Conservation (phyloP, 2,797 vertebrate species). For the Limosa lapponica region DNA sequence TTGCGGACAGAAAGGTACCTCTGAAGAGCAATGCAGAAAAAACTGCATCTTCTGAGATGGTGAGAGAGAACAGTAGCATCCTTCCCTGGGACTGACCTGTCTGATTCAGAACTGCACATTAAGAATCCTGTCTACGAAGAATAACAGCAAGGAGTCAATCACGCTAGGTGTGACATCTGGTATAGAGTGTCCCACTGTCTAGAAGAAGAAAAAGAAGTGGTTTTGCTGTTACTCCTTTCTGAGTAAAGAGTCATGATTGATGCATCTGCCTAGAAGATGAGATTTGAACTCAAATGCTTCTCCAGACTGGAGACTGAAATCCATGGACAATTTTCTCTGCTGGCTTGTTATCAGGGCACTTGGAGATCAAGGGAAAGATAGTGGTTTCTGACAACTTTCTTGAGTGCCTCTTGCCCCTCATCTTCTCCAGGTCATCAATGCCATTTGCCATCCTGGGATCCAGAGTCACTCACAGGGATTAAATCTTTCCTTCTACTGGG, state of each 20-base stretch:
- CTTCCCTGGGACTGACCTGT: background rate
- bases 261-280: background rate
- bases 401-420: background rate
- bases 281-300: background rate
- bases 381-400: background rate
- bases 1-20: background rate
- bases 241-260: background rate
- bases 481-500: background rate
- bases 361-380: background rate
- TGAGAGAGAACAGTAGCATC: background rate
- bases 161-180: background rate
- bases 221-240: background rate
- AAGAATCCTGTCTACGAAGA: background rate
- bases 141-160: background rate
- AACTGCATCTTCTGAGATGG: background rate
- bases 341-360: background rate
- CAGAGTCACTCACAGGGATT: background rate
- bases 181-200: background rate
- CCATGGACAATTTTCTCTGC: background rate
- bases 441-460: background rate
- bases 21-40: background rate
- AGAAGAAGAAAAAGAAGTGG: background rate
- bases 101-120: background rate
- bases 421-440: background rate
- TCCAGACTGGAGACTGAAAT: background rate